phyloP scores from a whole-genome alignment of 53 echinoderm and acorn worm species.

The Pentamera pediparva region DNA sequence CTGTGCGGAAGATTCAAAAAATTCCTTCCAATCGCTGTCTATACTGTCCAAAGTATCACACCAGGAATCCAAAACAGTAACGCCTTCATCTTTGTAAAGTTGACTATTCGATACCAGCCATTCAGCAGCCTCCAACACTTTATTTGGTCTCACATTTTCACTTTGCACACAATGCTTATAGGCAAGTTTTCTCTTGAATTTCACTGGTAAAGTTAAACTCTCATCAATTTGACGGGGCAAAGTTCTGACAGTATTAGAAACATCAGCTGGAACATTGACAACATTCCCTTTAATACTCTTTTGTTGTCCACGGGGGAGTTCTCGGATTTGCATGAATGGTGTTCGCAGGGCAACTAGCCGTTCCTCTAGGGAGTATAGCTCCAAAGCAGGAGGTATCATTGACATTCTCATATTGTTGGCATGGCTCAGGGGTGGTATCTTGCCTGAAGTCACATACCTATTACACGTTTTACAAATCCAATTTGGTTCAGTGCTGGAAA shows the following conservation, averaged over 20 bases:
- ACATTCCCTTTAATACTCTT: slow-evolving; percentile 27
- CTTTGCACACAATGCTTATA: slow-evolving; percentile 23
- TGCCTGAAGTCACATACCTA: slow-evolving; percentile 1
- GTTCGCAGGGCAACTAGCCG: slow-evolving; percentile 24
- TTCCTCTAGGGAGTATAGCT: slow-evolving; percentile 7
- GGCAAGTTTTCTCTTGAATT: slow-evolving; percentile 43
- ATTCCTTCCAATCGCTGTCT: slow-evolving; percentile 1
- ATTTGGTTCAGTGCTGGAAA: background rate
- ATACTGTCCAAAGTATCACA: background rate
- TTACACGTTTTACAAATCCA: slow-evolving; percentile 46
- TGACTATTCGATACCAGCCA: slow-evolving; percentile 25
- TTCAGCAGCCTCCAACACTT: slow-evolving; percentile 38
- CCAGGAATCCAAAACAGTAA: slow-evolving; percentile 10
- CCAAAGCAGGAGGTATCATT: slow-evolving; percentile 8
- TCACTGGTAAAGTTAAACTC: slow-evolving; percentile 23
- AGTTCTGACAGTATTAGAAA: background rate
- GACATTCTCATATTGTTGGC: slow-evolving; percentile 13
- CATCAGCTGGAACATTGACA: slow-evolving; percentile 29
- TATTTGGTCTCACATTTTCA: slow-evolving; percentile 39
- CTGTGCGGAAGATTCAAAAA: background rate
- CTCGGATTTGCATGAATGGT: slow-evolving; percentile 8
- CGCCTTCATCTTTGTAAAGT: slow-evolving; percentile 28
- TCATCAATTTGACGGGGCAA: slow-evolving; percentile 22
- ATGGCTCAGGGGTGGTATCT: slow-evolving; percentile 15
- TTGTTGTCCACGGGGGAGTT: slow-evolving; percentile 19